These are phyloP conservation scores for Chelon auratus DNA, from an alignment of 2,797 vertebrate species.

Conservation along the genomic window DNA sequence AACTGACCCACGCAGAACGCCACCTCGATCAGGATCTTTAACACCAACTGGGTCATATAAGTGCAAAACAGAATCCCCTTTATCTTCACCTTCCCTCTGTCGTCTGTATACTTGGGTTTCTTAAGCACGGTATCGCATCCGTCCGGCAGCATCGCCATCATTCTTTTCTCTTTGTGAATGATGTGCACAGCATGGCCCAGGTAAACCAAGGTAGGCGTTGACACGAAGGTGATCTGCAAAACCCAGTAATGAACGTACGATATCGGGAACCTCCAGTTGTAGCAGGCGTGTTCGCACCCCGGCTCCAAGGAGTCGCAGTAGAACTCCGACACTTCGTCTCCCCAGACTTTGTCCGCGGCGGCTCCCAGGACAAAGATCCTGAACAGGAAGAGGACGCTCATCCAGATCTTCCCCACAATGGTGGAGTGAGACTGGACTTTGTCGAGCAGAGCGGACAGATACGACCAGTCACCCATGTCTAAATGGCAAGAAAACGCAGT, in stretches of 20 bases:
- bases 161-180: conserved; percentile 87
- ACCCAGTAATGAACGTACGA: conserved; percentile 94
- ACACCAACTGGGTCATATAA: conserved; percentile 87
- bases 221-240: conserved; percentile 90
- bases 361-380: conserved; percentile 91
- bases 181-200: conserved; percentile 80
- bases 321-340: conserved; percentile 89
- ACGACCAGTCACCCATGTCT: conserved; percentile 92
- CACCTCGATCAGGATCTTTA: conserved; percentile 89
- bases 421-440: conserved; percentile 93
- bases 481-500: background rate
- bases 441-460: conserved; percentile 89
- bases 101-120: conserved; percentile 77
- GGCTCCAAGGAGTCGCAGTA: conserved; percentile 88
- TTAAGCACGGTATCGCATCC: conserved; percentile 62
- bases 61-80: conserved; percentile 87
- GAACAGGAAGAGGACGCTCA: conserved; percentile 94
- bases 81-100: conserved; percentile 87
- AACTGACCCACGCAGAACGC: conserved; percentile 91
- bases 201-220: conserved; percentile 80
- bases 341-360: conserved; percentile 91
- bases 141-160: conserved; percentile 77
- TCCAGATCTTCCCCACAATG: conserved; percentile 93
- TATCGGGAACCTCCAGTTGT: conserved; percentile 91
- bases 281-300: conserved; percentile 90